These are phyloP conservation scores for Sesia apiformis DNA, from an alignment of 2,888 invertebrate genomes.

Conservation along the genomic window DNA sequence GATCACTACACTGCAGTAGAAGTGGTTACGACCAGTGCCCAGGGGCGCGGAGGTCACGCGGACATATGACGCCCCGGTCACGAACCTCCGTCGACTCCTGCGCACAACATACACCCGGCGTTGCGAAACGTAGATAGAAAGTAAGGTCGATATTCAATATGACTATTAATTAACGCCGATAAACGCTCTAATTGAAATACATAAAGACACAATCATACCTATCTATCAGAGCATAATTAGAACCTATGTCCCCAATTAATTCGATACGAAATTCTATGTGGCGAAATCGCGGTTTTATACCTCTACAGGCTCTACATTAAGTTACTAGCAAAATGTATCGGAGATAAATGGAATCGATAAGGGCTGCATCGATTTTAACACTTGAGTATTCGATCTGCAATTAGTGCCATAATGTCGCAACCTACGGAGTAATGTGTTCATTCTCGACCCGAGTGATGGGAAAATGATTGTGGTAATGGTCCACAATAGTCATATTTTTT, in stretches of 20 bases:
- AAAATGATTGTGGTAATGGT: background rate
- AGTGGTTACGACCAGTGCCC: conserved; percentile 9
- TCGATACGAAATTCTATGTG: conserved; percentile 34
- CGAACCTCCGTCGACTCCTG: conserved; percentile 24
- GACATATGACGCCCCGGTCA: conserved; percentile 45
- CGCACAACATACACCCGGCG: conserved; percentile 33
- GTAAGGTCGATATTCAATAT: conserved; percentile 20
- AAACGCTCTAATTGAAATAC: conserved; percentile 16
- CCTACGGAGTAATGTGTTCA: background rate
- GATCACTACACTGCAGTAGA: conserved; percentile 5
- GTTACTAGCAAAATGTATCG: conserved; percentile 11
- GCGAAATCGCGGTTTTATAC: conserved; percentile 43
- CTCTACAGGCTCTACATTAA: conserved; percentile 8
- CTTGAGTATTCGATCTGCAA: conserved; percentile 8
- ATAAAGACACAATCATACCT: background rate
- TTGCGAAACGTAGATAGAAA: conserved; percentile 38
- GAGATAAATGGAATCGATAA: conserved; percentile 51
- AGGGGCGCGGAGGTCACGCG: conserved; percentile 55
- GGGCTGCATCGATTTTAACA: conserved; percentile 26
- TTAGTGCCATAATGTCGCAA: background rate
- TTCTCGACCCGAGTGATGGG: background rate
- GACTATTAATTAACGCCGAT: conserved; percentile 1
- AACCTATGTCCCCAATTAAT: conserved; percentile 49
- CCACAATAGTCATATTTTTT: background rate
- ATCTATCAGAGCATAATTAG: conserved; percentile 32